Percentiles rank a stretch among this genome's conserved stretches.
Conservation (phyloP, 2,113 vertebrate genomes). For the Elaphurus davidianus region DNA sequence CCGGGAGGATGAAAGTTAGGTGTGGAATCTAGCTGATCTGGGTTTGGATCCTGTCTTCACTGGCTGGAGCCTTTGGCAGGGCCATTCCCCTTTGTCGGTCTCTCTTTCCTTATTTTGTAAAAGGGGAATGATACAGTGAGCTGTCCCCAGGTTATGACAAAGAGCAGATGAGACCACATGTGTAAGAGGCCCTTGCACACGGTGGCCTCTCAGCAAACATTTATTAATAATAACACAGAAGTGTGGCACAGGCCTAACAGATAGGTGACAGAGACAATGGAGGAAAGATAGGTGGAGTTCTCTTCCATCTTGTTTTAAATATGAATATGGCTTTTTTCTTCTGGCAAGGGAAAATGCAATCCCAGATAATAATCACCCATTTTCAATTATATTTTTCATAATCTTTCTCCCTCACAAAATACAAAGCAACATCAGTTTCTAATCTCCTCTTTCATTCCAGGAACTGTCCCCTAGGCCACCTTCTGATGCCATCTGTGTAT, state of each 20-base stretch:
- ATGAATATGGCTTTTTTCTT: not conserved
- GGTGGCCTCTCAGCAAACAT: not conserved
- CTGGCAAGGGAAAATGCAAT: slow-evolving; percentile 11
- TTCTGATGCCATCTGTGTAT: slow-evolving; percentile 7
- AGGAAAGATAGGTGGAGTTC: not conserved
- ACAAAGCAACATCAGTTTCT: slow-evolving; percentile 23
- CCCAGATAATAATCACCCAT: not conserved
- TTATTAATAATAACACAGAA: not conserved
- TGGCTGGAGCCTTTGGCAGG: not conserved
- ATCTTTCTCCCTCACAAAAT: slow-evolving; percentile 15
- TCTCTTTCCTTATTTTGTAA: not conserved
- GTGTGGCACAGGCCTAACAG: not conserved
- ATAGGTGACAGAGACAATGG: not conserved
- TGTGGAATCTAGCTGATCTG: not conserved
- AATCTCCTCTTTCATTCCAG: slow-evolving; percentile 16
- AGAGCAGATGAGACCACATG: not conserved
- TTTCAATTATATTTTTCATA: slow-evolving; percentile 38
- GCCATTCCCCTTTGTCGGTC: not conserved
- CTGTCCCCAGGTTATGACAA: not conserved
- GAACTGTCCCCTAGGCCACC: not conserved
- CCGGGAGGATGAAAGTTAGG: not conserved
- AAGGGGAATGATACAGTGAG: not conserved
- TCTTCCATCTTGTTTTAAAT: not conserved
- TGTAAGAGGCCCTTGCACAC: not conserved
- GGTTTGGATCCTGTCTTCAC: not conserved